Evolutionary conservation across 2,888 invertebrate species (phyloP).

Genomic region (Erannis defoliaria): DNA sequence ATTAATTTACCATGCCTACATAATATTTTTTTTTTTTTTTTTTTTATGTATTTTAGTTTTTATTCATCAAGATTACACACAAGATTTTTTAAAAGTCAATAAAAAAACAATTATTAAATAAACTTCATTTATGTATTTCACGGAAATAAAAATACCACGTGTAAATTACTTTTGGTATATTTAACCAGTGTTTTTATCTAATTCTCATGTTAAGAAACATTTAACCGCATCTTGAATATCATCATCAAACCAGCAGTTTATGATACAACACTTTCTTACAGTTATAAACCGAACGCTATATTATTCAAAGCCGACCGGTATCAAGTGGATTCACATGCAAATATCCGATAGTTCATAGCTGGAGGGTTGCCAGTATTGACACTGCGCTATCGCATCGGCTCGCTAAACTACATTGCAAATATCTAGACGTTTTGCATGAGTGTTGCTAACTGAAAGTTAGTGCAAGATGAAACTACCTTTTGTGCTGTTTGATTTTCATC

Average conservation of each 20-base stretch:
- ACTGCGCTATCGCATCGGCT: slow-evolving; percentile 52
- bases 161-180: no score
- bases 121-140: not conserved
- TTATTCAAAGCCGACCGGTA: slow-evolving; percentile 47
- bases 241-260: not conserved
- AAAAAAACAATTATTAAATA: no score
- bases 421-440: slow-evolving; percentile 24
- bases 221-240: not conserved
- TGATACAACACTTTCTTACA: slow-evolving; percentile 12
- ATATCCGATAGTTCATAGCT: slow-evolving; percentile 59
- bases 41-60: no score
- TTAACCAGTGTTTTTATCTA: no score
- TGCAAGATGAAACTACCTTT: not conserved
- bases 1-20: no score
- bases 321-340: slow-evolving; percentile 61
- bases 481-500: not conserved
- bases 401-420: slow-evolving; percentile 32
- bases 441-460: slow-evolving; percentile 15
- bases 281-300: slow-evolving; percentile 39
- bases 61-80: no score
- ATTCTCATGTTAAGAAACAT: not conserved
- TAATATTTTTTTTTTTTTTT: no score
- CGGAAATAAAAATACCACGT: not conserved
- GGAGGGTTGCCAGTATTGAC: slow-evolving; percentile 78
- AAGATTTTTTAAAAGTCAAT: no score